Base-by-base conservation (phyloP, 2,888 invertebrate species). In the Caradrina clavipalpis region DNA sequence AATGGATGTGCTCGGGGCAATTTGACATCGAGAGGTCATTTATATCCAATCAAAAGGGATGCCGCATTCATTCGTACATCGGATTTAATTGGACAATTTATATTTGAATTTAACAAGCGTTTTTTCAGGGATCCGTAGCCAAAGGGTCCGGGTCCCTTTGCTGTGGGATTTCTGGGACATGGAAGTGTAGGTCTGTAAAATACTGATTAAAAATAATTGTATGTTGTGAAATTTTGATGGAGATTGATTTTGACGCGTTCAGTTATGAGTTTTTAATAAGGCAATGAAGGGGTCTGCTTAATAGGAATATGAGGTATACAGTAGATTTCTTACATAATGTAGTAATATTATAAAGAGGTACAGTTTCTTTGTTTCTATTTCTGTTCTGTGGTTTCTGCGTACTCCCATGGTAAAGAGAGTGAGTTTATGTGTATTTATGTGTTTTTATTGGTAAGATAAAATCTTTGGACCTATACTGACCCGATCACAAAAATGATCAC, bases 21-120 rank as follows among this genome's bases (percentile, higher is more conserved):
- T 78, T 79, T 79, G 78, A 78, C 76, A 71, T 79, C 80, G 79
- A 79, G 76, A 79, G 80, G 80, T 79, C 71, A 79, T 79, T 76
- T 76, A 67, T 71, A 76, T 75, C 57, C 66, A 70, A 67, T 70
- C 70, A 75, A 63, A 65, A 74, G 55, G 55, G 55, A 70, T 26
- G 59, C 59, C 54, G 55, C 58, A 66, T 75, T 78, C 70, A 64
- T 56, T 69, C 62, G 56, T 60, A 57, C 61, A 60, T 56, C 56
- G 70, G 26, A 66, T 70, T 76, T 63, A 76, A 76, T 76, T 76
- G 78, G 49, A 67, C 73, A 78, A 62, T 55, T 77, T 73, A 53
- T 76, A 73, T 67, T 68, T 67, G 78, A 63, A 55, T 73, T 76
- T 67, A 67, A 73, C 62, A 68, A 51, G 78, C 21, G 35, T 56